Evolutionary conservation across 1,140 invertebrate species (phyloP).

Genomic region (Asbolus verrucosus): DNA sequence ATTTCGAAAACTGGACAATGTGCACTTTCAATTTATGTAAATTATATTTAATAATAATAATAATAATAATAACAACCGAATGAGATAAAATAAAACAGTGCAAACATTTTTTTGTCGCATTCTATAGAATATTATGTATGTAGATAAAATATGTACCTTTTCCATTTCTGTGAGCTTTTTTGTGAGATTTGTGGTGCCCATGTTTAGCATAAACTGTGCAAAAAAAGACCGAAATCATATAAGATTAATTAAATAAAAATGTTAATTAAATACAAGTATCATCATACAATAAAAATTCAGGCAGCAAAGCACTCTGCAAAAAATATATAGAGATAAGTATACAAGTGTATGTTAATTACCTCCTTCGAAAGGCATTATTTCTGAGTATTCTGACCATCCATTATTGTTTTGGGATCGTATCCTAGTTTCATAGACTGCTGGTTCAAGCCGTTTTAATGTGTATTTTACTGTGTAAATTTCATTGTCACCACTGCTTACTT

Average conservation of each 20-base stretch:
- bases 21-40: too few species aligned
- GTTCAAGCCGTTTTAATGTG: conserved; percentile 50
- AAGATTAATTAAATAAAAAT: conserved; percentile 22
- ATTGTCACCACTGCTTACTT: conserved; percentile 50
- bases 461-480: conserved; percentile 54
- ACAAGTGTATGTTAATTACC: too few species aligned
- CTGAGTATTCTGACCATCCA: conserved; percentile 59
- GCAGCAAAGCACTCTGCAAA: too few species aligned
- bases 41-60: too few species aligned
- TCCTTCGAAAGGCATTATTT: conserved; percentile 51
- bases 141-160: conserved; percentile 47
- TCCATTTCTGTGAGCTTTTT: conserved; percentile 56
- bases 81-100: too few species aligned
- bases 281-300: conserved; percentile 27
- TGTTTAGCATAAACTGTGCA: conserved; percentile 56
- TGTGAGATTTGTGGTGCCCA: conserved; percentile 54
- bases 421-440: conserved; percentile 56
- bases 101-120: too few species aligned
- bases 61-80: too few species aligned
- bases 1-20: too few species aligned
- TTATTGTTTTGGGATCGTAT: conserved; percentile 54
- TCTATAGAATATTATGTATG: too few species aligned
- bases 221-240: conserved; percentile 48
- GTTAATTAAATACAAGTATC: conserved; percentile 4
- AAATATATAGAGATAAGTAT: too few species aligned